Evolutionary conservation across 2,888 invertebrate species (phyloP).

Genomic region (Andrena haemorrhoa): DNA sequence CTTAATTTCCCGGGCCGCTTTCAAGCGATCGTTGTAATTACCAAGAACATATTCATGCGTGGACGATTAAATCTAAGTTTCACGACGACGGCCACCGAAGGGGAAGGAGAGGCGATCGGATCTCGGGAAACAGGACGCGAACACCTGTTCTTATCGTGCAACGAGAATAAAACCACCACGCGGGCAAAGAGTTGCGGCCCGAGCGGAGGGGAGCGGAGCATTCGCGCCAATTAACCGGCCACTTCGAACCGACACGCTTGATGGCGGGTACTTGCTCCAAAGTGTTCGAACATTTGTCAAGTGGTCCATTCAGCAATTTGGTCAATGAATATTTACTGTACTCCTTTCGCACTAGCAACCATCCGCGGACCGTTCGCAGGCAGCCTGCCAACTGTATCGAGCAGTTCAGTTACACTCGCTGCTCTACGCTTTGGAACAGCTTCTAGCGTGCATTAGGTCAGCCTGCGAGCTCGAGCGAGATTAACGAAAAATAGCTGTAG

Average conservation of each 20-base stretch:
- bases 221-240: conserved; percentile 54
- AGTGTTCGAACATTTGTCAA: conserved; percentile 48
- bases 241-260: conserved; percentile 23
- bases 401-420: background rate
- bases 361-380: background rate
- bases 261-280: conserved; percentile 37
- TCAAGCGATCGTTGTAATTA: conserved; percentile 17
- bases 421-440: too few relatives aligned
- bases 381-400: conserved; percentile 22
- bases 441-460: background rate
- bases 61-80: conserved; percentile 33
- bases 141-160: conserved; percentile 50
- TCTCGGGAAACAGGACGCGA: conserved; percentile 26
- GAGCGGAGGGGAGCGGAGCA: conserved; percentile 25
- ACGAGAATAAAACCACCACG: conserved; percentile 28
- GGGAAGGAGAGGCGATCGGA: conserved; percentile 1
- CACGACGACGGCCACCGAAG: background rate
- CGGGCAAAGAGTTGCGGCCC: conserved; percentile 14
- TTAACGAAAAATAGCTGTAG: conserved; percentile 2
- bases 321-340: conserved; percentile 50
- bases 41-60: conserved; percentile 6
- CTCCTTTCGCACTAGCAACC: background rate
- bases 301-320: conserved; percentile 39
- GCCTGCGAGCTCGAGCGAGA: background rate
- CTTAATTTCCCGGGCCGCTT: background rate